Conservation (phyloP, 2,888 invertebrate species). For the Emmelina monodactyla region DNA sequence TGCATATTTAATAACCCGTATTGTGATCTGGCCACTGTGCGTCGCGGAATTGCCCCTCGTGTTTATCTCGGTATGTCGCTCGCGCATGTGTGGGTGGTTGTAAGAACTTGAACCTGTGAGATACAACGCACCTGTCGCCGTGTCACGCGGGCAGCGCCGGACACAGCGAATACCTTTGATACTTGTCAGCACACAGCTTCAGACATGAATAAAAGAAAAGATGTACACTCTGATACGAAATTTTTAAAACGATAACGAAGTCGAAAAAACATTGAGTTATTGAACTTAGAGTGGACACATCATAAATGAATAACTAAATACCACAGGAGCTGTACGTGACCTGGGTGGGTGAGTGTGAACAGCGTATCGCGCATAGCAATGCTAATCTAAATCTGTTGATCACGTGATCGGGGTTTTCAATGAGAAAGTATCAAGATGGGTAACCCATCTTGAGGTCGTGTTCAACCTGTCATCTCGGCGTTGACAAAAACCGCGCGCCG, state of each 20-base stretch:
- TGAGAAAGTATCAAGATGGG: constrained; percentile 46
- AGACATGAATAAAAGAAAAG: background rate
- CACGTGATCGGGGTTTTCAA: constrained; percentile 5
- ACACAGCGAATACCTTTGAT: constrained; percentile 21
- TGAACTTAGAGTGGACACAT: background rate
- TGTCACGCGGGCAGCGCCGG: constrained; percentile 20
- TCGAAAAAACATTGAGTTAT: background rate
- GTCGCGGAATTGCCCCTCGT: no score
- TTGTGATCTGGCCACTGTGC: no score
- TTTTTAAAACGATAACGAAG: background rate
- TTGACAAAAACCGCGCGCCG: constrained; percentile 64
- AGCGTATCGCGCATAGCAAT: background rate
- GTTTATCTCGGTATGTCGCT: no score
- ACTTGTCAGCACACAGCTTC: constrained; percentile 13
- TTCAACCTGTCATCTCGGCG: constrained; percentile 65
- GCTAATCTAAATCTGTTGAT: background rate
- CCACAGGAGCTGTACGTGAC: background rate
- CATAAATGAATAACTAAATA: background rate
- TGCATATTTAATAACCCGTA: no score
- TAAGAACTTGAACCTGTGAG: constrained; percentile 5
- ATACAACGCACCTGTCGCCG: constrained; percentile 34
- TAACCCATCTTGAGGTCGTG: constrained; percentile 36
- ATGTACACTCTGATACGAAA: background rate
- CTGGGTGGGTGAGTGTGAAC: background rate
- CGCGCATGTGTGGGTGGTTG: no score